A percentile compares a stretch with the other conserved stretches of the same genome.
phyloP scores from a whole-genome alignment of 1,140 invertebrate species.

The Phthorimaea operculella region DNA sequence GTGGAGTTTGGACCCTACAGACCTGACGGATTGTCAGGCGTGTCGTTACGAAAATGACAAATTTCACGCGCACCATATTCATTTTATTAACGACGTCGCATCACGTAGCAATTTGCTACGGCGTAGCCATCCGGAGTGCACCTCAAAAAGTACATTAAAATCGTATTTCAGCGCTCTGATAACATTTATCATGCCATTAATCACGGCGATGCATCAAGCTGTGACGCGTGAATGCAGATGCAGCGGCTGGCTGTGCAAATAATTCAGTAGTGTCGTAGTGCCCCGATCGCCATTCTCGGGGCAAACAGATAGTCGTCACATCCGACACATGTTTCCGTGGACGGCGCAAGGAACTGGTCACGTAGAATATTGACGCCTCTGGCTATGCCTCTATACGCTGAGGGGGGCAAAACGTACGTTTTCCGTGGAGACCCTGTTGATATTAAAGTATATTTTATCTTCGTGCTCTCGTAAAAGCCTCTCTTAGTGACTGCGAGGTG shows the following conservation, averaged over 20 bases:
- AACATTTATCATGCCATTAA: conserved; percentile 7
- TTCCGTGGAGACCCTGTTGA: neutral
- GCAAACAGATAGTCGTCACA: conserved; percentile 61
- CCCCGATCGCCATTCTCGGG: conserved; percentile 47
- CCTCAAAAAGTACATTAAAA: conserved; percentile 4
- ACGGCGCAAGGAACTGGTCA: conserved; percentile 51
- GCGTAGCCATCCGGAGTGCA: neutral
- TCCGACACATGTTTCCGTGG: conserved; percentile 62
- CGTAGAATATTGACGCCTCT: conserved; percentile 64
- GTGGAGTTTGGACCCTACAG: no score
- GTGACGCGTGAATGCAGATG: conserved; percentile 25
- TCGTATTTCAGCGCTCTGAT: neutral
- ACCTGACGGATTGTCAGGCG: no score
- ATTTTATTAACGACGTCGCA: neutral
- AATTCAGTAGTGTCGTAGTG: conserved; percentile 40
- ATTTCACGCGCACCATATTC: no score
- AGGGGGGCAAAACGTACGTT: conserved; percentile 27
- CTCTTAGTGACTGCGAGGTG: neutral
- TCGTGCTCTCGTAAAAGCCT: neutral
- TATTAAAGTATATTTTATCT: conserved; percentile 3
- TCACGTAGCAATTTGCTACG: neutral
- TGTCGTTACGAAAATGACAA: no score
- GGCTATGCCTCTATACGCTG: conserved; percentile 32
- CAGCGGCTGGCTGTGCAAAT: conserved; percentile 33
- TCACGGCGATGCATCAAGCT: conserved; percentile 15